phyloP scores from a whole-genome alignment of 1,140 invertebrate species.

The Calephelis virginiensis region DNA sequence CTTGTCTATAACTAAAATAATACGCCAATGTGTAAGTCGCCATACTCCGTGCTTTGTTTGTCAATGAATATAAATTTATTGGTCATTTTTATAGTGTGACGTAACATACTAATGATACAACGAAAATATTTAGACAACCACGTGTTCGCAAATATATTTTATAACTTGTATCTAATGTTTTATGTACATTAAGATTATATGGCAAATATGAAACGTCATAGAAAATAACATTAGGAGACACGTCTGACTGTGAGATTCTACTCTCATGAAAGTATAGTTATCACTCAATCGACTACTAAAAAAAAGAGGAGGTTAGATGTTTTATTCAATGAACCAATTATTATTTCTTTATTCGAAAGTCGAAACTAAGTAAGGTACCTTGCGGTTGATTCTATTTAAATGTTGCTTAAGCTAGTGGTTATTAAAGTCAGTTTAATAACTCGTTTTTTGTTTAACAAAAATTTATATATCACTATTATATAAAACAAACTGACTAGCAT shows the following conservation, averaged over 20 bases:
- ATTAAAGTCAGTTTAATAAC: no score
- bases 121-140: conserved; percentile 7
- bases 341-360: no score
- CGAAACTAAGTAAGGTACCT: no score
- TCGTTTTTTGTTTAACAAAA: no score
- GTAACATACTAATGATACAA: conserved; percentile 15
- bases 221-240: neutral
- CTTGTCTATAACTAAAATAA: neutral
- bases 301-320: no score
- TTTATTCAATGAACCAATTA: no score
- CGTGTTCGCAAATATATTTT: conserved; percentile 8
- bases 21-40: neutral
- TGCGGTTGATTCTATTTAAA: no score
- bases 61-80: conserved; percentile 15
- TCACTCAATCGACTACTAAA: no score
- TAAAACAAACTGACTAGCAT: no score
- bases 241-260: neutral
- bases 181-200: neutral
- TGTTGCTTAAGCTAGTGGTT: no score
- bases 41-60: conserved; percentile 3
- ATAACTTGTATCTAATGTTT: neutral
- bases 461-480: no score
- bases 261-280: neutral
- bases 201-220: conserved; percentile 5
- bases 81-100: conserved; percentile 11